Conservation (phyloP, 2,113 vertebrate species). For the Zosterops lateralis region DNA sequence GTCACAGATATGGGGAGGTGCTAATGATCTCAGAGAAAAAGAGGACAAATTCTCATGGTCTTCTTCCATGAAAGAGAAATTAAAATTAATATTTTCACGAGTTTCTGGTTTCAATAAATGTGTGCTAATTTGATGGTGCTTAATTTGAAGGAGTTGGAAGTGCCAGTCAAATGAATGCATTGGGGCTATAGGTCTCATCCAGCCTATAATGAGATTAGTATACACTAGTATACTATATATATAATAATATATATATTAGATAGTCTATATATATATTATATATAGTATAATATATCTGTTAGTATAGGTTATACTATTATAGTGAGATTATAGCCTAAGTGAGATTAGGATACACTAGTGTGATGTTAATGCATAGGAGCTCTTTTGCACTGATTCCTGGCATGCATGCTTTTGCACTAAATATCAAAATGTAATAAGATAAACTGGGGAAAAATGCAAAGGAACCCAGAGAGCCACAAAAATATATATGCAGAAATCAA, state of each 20-base stretch:
- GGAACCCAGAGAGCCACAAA: background rate
- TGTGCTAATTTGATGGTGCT: background rate
- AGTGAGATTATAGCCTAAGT: no score
- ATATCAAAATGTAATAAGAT: background rate
- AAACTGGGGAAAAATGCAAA: background rate
- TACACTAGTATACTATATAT: no score
- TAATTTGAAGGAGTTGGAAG: background rate
- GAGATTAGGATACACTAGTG: background rate
- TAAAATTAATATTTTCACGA: background rate
- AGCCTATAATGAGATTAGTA: background rate
- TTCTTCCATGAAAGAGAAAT: background rate
- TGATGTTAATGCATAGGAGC: background rate
- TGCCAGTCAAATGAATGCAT: background rate
- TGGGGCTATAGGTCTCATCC: background rate
- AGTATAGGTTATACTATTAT: no score
- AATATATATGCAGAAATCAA: background rate
- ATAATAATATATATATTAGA: no score
- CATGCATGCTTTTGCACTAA: background rate
- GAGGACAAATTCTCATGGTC: background rate
- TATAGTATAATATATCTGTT: no score
- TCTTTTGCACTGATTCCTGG: background rate
- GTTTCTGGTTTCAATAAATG: background rate
- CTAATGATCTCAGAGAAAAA: background rate
- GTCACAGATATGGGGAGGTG: background rate
- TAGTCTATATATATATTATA: no score